A percentile compares a stretch with the other conserved stretches of the same genome.
Evolutionary conservation across 2,888 invertebrate genomes (phyloP).

Genomic region (Ormyrus thymus): DNA sequence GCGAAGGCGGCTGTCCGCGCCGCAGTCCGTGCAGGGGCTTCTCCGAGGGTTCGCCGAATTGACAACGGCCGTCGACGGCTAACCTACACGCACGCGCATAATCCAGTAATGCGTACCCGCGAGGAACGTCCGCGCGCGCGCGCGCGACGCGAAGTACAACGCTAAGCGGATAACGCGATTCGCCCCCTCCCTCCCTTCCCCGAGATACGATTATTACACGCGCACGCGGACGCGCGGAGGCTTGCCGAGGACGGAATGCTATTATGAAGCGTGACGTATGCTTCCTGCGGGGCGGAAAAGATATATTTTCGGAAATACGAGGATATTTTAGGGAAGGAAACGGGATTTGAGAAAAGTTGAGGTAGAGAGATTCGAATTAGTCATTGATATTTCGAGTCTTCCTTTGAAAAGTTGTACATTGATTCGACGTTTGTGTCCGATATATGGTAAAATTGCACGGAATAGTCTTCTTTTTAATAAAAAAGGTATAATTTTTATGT

Average conservation of each 20-base stretch:
- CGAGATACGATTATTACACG: slow-evolving; percentile 23
- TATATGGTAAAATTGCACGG: too few relatives aligned
- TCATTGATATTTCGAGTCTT: too few relatives aligned
- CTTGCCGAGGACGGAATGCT: neutral
- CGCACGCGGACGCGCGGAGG: neutral
- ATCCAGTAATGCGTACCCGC: slow-evolving; percentile 14
- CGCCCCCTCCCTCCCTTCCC: too few relatives aligned
- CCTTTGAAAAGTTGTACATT: too few relatives aligned
- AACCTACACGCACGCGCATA: neutral
- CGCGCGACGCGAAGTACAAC: slow-evolving; percentile 16
- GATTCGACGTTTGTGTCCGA: too few relatives aligned
- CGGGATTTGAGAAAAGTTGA: too few relatives aligned
- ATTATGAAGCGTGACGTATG: slow-evolving; percentile 20
- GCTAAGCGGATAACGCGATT: slow-evolving; percentile 36
- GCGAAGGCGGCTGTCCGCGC: neutral
- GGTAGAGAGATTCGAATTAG: too few relatives aligned
- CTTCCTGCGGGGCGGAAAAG: too few relatives aligned
- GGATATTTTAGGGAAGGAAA: too few relatives aligned
- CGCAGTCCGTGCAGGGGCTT: slow-evolving; percentile 6
- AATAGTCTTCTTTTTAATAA: too few relatives aligned
- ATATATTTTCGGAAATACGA: too few relatives aligned
- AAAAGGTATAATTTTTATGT: too few relatives aligned
- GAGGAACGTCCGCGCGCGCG: neutral
- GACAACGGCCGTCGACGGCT: neutral
- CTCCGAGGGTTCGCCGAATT: neutral